A percentile compares a stretch with the other conserved stretches of the same genome.
Conservation (phyloP, 2,888 invertebrate genomes). For the Drosophila incognita region DNA sequence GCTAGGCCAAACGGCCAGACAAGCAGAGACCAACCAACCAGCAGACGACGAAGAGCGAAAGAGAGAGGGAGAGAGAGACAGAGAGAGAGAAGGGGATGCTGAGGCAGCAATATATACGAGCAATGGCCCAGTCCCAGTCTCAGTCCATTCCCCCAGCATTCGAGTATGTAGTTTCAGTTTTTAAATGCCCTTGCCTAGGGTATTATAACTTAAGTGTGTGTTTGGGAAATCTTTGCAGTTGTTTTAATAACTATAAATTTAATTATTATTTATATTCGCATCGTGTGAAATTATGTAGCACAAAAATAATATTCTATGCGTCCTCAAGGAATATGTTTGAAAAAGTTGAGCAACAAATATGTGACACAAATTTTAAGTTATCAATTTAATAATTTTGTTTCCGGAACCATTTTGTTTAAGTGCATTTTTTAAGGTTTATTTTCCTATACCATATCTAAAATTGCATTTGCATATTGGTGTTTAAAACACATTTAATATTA, state of each 20-base stretch:
- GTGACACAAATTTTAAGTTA: neutral
- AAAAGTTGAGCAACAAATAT: neutral
- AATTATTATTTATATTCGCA: neutral
- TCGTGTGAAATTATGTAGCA: neutral
- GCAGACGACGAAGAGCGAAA: neutral
- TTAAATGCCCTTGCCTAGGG: conserved; percentile 5
- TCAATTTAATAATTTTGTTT: neutral
- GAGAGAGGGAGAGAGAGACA: neutral
- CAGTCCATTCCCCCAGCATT: conserved; percentile 18
- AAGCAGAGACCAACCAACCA: conserved; percentile 4
- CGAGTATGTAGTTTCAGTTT: conserved; percentile 25
- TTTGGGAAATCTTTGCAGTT: neutral
- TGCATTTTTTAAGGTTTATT: neutral
- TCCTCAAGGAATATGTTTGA: neutral
- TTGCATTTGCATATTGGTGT: too few relatives aligned
- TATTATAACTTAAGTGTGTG: neutral
- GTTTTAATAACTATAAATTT: neutral
- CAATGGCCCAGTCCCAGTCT: conserved; percentile 15
- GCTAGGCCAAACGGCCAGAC: conserved; percentile 54
- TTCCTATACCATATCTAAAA: neutral
- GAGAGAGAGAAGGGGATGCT: neutral
- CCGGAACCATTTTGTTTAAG: neutral
- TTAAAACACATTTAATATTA: too few relatives aligned
- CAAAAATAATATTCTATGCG: neutral
- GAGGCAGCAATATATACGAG: conserved; percentile 12